Evolutionary conservation across 2,888 invertebrate species (phyloP), one percentile per base, ranked within the genome.

Genomic region (Loripinus fragilis): DNA sequence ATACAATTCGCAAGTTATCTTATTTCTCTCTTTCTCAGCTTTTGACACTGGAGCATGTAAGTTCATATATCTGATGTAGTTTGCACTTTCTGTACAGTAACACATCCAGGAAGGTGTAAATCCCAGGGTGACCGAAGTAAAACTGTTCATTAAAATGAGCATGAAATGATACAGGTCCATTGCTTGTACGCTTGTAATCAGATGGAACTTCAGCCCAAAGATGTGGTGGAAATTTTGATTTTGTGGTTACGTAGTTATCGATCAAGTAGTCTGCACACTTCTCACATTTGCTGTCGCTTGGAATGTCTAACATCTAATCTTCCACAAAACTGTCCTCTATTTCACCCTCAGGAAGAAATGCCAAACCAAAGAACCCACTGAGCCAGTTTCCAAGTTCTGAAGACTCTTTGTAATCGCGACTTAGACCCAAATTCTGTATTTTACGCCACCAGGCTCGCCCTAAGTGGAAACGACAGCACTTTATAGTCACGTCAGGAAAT

Each of bases 381-480:
- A 64, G 33, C 30, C 64, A 64, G 7, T 64, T 64, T 33, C 64
- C 64, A 38, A 64, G 17, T 5, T 64, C 64, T 8, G 64, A 64
- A 64, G 33, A n/a, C n/a, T 33, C 38, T 38, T 64, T 33, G 64
- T 23, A 64, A 15, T 64, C 64, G 12, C 64, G 64, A 38, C 33
- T 64, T 20, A 64, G 33, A 33, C 64, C 64, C 8, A 64, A 38
- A 33, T 20, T 33, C 15, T 64, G 30, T 8, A 60, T 64, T 28
- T 64, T 64, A n/a, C 64, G 30, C 64, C 64, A 64, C 33, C 64
- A 64, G 64, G 35, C 64, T 38, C 33, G 64, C 64, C 64, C 33
- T n/a, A 64, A 38, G 38, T 33, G 64, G 33, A 64, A 64, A 64
- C 64, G 64, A 33, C 64, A 64, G 38, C 64, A 64, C 23, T 64